Evolutionary conservation across 2,113 vertebrate genomes (phyloP), one percentile per base, ranked within the genome.

Genomic region (Steatornis caripensis): DNA sequence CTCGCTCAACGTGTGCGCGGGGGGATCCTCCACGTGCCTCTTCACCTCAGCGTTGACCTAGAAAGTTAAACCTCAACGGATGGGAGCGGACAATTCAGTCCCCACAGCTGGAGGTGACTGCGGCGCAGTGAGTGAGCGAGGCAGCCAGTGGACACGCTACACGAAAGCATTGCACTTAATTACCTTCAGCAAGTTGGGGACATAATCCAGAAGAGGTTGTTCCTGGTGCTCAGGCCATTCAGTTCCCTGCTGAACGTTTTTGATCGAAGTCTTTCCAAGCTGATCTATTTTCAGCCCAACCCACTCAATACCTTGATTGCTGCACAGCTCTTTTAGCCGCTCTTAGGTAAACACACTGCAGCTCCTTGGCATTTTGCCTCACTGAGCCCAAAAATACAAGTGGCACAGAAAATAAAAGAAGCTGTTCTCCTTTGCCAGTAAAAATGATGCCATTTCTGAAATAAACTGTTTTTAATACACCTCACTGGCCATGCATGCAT

Each of bases 301-400:
- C 90, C 76, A 93, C 95, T 96, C 93, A 57, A 86, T 95, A 94
- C 96, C 96, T 97, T 97, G 96, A 97, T 96, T 95, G 96, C 94
- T 87, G 84, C 93, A 76, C 61, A 84, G 90, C 95, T 93, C 94
- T 95, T 97, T 96, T 97, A 95, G 94, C 97, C 89, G 91, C 95
- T 96, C 80, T 48, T 89, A 96, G 95, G 94, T 97, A 97, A 97
- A 97, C 95, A 96, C 15, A 58, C 87, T 90, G 94, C 79, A 13
- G 1, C 84, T 96, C 86, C 89, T 80, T 95, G 94, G 96, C 96
- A 70, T 85, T 95, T 87, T 95, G 95, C 95, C 96, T 97, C 0
- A 0, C 88, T 69, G 72, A 94, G 80, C 90, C 90, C 93, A 54
- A 95, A 95, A 96, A 92, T 94, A 95, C 87, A 88, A 97, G 93